Conservation (phyloP, 1,140 invertebrate species). For the Drosophila orosa region DNA sequence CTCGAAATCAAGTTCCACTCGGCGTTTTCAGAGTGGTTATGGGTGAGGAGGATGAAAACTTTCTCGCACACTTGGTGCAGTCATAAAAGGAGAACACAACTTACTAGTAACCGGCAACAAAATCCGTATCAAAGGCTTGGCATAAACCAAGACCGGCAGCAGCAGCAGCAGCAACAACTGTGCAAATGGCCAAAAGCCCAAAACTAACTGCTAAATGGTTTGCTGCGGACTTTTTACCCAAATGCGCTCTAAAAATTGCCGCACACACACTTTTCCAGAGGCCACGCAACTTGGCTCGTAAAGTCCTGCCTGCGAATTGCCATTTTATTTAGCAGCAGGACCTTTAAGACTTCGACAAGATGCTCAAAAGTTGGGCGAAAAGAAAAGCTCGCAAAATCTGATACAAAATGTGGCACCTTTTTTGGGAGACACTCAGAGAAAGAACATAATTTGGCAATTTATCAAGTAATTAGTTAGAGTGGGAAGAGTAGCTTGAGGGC, state of each 20-base stretch:
- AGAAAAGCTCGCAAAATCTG: conserved; percentile 12
- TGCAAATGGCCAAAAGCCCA: conserved; percentile 61
- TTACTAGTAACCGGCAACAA: conserved; percentile 36
- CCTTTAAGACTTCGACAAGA: conserved; percentile 70
- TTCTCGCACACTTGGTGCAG: conserved; percentile 75
- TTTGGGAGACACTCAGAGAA: background rate
- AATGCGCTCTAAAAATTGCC: conserved; percentile 71
- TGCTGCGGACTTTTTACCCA: conserved; percentile 56
- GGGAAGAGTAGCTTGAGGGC: background rate
- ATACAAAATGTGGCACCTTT: conserved; percentile 19
- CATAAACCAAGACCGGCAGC: conserved; percentile 53
- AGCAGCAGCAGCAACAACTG: conserved; percentile 52
- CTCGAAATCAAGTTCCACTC: conserved; percentile 49
- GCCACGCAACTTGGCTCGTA: conserved; percentile 64
- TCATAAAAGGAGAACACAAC: conserved; percentile 66
- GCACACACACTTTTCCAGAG: conserved; percentile 56
- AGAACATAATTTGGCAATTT: background rate
- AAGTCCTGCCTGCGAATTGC: conserved; percentile 50
- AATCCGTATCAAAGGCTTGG: conserved; percentile 64
- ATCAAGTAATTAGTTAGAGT: background rate
- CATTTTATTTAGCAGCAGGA: conserved; percentile 45
- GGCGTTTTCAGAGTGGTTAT: conserved; percentile 40
- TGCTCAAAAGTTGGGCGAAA: conserved; percentile 40
- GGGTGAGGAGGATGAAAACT: conserved; percentile 50
- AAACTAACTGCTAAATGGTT: conserved; percentile 81